These are phyloP conservation scores for Diploscapter pachys DNA, from an alignment of 1,140 invertebrate species.

Conservation along the genomic window DNA sequence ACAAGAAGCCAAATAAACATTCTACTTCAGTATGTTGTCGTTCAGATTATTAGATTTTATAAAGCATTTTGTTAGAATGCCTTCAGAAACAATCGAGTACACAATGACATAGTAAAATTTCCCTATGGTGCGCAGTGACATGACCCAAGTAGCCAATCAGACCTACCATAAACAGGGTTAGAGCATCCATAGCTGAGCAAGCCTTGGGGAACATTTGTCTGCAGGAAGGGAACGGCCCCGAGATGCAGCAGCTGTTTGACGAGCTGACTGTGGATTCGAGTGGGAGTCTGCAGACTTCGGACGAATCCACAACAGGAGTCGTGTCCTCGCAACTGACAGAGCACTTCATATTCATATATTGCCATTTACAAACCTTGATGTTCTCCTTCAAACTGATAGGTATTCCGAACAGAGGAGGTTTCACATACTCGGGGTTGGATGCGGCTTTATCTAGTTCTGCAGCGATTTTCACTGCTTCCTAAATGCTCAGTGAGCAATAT, in stretches of 20 bases:
- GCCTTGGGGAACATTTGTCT: conserved; percentile 63
- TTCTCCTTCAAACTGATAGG: conserved; percentile 57
- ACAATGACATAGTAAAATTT: too few relatives aligned
- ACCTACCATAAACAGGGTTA: conserved; percentile 51
- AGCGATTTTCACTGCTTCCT: conserved; percentile 2
- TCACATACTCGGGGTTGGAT: conserved; percentile 9
- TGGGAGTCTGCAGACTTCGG: conserved; percentile 3
- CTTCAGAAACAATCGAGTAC: too few relatives aligned
- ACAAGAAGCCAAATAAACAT: neutral
- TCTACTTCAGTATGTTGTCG: neutral
- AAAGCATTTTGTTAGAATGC: too few relatives aligned
- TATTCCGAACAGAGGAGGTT: conserved; percentile 54
- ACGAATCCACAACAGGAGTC: conserved; percentile 2
- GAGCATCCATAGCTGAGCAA: conserved; percentile 55
- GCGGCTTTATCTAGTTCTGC: neutral
- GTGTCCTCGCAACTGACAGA: conserved; percentile 32
- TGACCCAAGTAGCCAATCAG: too few relatives aligned
- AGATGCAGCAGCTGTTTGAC: conserved; percentile 28
- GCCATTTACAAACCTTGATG: conserved; percentile 25
- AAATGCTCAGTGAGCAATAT: neutral
- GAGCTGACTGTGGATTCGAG: neutral
- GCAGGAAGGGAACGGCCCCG: conserved; percentile 62
- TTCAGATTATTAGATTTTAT: conserved; percentile 47
- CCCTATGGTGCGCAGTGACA: too few relatives aligned
- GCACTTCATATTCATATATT: neutral